A percentile compares a stretch with the other conserved stretches of the same genome.
phyloP scores from a whole-genome alignment of 2,113 vertebrate genomes.

The Rhinogobius similis region DNA sequence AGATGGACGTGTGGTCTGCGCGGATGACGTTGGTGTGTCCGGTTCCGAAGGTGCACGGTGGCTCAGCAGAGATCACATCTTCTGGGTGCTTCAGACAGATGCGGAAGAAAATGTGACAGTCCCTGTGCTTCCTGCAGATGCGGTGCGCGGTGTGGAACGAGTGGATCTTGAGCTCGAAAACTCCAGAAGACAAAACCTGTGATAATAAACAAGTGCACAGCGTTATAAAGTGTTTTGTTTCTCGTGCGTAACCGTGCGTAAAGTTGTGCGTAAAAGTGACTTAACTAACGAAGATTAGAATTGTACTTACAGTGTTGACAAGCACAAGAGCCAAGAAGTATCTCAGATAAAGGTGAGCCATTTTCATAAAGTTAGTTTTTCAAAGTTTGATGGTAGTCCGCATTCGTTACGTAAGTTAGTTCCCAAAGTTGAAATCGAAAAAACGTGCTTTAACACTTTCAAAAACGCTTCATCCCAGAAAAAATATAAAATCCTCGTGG shows the following conservation, averaged over 20 bases:
- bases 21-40: constrained; percentile 80
- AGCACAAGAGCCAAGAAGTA: constrained; percentile 56
- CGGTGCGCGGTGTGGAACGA: constrained; percentile 79
- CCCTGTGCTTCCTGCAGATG: constrained; percentile 68
- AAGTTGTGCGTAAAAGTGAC: background rate
- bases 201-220: background rate
- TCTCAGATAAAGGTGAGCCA: constrained; percentile 62
- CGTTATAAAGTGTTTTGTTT: background rate
- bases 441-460: background rate
- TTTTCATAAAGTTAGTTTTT: constrained; percentile 30
- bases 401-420: constrained; percentile 40
- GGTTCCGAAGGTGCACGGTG: constrained; percentile 86
- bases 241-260: background rate
- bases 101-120: constrained; percentile 87
- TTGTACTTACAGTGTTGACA: constrained; percentile 59
- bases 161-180: constrained; percentile 89
- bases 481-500: background rate
- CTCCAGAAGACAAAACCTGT: constrained; percentile 81
- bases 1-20: constrained; percentile 76
- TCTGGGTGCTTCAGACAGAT: constrained; percentile 88
- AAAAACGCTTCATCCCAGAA: constrained; percentile 29
- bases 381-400: constrained; percentile 13
- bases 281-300: background rate
- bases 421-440: constrained; percentile 20
- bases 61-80: constrained; percentile 80